Conservation (phyloP, 2,113 vertebrate species). For the Setophaga kirtlandii region DNA sequence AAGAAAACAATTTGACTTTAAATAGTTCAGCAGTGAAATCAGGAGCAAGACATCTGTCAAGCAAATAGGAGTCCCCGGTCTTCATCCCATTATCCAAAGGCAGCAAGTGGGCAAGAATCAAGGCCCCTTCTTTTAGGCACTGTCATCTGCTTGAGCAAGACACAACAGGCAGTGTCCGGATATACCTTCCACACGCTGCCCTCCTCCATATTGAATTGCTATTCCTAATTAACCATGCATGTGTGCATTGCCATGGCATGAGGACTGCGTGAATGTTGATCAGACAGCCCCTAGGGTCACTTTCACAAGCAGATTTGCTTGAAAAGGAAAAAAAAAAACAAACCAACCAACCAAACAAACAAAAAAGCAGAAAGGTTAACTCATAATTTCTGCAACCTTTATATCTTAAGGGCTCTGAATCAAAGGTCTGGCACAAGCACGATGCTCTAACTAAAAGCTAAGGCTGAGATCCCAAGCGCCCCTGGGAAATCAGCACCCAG, state of each 20-base stretch:
- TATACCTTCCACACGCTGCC: neutral
- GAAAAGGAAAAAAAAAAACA: fast-evolving
- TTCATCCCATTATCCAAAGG: neutral
- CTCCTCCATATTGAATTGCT: neutral
- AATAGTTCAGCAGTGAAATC: neutral
- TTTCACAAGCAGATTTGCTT: neutral
- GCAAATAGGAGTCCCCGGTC: neutral
- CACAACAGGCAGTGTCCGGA: neutral
- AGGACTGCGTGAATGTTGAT: neutral
- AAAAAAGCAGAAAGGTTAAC: neutral
- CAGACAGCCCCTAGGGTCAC: neutral
- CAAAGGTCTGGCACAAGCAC: neutral
- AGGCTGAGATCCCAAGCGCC: neutral
- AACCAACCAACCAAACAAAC: too few relatives aligned
- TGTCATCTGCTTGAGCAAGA: neutral
- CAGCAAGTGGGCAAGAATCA: neutral
- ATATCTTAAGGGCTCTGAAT: neutral
- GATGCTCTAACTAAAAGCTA: neutral
- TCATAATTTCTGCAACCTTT: neutral
- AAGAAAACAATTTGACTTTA: neutral
- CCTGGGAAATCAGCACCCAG: neutral
- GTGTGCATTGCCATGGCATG: neutral
- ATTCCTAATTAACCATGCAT: neutral
- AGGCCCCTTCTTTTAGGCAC: neutral
- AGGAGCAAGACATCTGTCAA: neutral